phyloP scores from a whole-genome alignment of 1,140 invertebrate genomes.

The Drosophila serrata region DNA sequence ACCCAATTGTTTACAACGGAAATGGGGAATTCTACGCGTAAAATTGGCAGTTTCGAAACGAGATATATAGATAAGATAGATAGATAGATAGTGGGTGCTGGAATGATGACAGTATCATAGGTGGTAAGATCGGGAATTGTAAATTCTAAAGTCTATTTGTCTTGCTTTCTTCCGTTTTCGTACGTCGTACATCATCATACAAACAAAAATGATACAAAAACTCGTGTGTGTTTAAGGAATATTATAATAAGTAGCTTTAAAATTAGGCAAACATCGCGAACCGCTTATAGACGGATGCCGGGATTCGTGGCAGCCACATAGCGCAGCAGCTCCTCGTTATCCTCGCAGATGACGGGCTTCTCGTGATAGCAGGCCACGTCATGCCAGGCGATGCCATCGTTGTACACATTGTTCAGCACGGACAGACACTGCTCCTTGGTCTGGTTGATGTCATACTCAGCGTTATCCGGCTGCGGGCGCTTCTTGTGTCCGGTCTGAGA shows the following conservation, averaged over 20 bases:
- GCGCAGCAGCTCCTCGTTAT: conserved; percentile 93
- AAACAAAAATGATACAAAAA: conserved; percentile 78
- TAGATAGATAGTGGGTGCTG: conserved; percentile 27
- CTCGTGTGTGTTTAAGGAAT: conserved; percentile 73
- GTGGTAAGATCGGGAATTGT: conserved; percentile 74
- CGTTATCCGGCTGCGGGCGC: conserved; percentile 94
- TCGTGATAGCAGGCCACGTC: conserved; percentile 97
- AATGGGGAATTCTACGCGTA: conserved; percentile 33
- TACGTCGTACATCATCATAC: conserved; percentile 68
- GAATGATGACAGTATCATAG: conserved; percentile 47
- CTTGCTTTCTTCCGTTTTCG: conserved; percentile 72
- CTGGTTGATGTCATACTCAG: conserved; percentile 95
- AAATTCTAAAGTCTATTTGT: conserved; percentile 85
- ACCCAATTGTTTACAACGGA: conserved; percentile 47
- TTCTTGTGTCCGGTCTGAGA: conserved; percentile 96
- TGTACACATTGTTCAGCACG: conserved; percentile 95
- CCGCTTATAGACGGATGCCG: conserved; percentile 90
- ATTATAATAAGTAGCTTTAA: conserved; percentile 84
- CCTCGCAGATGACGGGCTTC: conserved; percentile 95
- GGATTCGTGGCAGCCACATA: conserved; percentile 93
- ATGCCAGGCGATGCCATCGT: conserved; percentile 96
- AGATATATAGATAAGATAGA: conserved; percentile 1
- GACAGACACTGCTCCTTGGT: conserved; percentile 94
- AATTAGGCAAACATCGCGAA: conserved; percentile 76
- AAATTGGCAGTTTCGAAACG: conserved; percentile 71